Percentiles rank a stretch among this genome's conserved stretches.
phyloP scores from a whole-genome alignment of 1,140 invertebrate genomes.

The Brachionus koreanus region DNA sequence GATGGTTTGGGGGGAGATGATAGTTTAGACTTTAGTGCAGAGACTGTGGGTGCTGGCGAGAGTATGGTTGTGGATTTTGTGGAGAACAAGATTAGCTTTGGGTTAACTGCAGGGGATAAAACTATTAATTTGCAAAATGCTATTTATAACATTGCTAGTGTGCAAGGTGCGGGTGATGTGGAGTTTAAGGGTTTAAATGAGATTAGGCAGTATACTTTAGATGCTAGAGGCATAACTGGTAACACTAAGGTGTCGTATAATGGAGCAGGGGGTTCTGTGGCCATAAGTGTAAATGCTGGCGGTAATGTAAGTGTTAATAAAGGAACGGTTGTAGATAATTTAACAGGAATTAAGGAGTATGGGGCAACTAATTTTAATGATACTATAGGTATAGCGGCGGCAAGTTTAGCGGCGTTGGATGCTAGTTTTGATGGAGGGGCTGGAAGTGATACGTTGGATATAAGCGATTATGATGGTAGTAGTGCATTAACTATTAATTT shows the following conservation, averaged over 20 bases:
- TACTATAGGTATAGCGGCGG: not conserved
- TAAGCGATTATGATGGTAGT: not conserved
- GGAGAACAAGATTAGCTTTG: not conserved
- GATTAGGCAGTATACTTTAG: not conserved
- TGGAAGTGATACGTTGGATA: not conserved
- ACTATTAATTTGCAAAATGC: not conserved
- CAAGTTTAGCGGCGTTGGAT: not conserved
- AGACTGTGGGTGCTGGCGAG: not conserved
- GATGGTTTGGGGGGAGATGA: not conserved
- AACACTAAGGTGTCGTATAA: not conserved
- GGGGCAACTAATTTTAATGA: not conserved
- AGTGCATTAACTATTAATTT: not conserved
- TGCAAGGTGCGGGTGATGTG: not conserved
- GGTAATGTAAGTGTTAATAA: not conserved
- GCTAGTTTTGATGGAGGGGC: not conserved
- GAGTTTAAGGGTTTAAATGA: not conserved
- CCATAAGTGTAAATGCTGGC: not conserved
- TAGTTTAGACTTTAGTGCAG: not conserved
- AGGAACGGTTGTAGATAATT: not conserved
- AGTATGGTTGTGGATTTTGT: not conserved
- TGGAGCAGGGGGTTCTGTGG: not conserved
- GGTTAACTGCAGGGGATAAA: not conserved
- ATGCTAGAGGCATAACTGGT: not conserved
- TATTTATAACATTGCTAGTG: not conserved
- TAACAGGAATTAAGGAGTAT: not conserved